Conservation (phyloP, 2,888 invertebrate genomes). For the Quadroppia sp. region DNA sequence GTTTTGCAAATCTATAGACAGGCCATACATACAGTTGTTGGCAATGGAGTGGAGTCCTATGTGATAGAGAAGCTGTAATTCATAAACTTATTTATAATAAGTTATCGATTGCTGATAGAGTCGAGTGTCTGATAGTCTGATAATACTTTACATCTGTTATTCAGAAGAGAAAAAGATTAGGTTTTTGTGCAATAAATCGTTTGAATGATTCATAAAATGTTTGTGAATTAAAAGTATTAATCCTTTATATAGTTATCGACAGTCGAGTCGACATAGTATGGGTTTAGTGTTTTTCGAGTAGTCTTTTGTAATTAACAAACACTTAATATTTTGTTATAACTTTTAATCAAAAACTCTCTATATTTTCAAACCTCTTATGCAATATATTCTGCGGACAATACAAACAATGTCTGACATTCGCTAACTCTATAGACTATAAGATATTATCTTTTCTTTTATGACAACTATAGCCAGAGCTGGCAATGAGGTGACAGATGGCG, state of each 20-base stretch:
- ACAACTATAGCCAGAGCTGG: conserved; percentile 24
- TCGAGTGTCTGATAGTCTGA: conserved; percentile 28
- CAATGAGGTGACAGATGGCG: conserved; percentile 35
- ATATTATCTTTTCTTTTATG: conserved; percentile 29
- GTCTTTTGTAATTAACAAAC: background rate
- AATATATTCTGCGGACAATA: conserved; percentile 1
- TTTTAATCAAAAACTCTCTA: background rate
- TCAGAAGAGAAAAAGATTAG: conserved; percentile 28
- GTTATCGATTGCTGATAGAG: conserved; percentile 19
- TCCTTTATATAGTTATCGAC: conserved; percentile 30
- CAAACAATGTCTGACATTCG: background rate
- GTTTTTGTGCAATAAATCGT: conserved; percentile 22
- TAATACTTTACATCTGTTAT: conserved; percentile 33
- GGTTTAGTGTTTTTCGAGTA: conserved; percentile 2
- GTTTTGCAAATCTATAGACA: background rate
- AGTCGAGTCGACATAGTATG: background rate
- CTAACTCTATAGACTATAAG: conserved; percentile 30
- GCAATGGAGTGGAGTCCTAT: background rate
- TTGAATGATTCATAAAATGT: conserved; percentile 21
- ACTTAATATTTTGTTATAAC: background rate
- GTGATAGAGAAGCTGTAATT: conserved; percentile 6
- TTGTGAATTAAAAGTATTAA: conserved; percentile 25
- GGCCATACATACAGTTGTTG: background rate
- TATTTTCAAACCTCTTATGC: background rate
- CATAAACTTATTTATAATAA: conserved; percentile 35